Evolutionary conservation across 1,140 invertebrate genomes (phyloP).

Genomic region (Pemphigus obesinymphae): DNA sequence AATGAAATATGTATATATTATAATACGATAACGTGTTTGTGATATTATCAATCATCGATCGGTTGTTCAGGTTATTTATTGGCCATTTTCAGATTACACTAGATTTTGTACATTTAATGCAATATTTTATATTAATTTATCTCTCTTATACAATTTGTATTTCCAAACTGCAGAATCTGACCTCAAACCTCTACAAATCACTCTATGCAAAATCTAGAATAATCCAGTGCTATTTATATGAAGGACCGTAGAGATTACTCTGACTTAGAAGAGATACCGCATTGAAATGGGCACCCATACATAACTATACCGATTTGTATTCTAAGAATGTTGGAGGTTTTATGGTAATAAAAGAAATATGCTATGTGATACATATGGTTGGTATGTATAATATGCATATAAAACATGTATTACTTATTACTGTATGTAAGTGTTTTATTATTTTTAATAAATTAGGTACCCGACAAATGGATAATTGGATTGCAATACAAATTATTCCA

Average conservation of each 20-base stretch:
- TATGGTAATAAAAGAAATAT: background rate
- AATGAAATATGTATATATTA: no score
- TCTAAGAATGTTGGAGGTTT: background rate
- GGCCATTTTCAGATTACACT: no score
- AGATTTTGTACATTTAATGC: no score
- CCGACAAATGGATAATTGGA: no score
- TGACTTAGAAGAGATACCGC: constrained; percentile 1
- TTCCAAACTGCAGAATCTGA: background rate
- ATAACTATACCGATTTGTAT: constrained; percentile 3
- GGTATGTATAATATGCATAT: no score
- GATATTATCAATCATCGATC: no score
- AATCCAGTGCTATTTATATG: constrained; percentile 18
- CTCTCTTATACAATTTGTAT: background rate
- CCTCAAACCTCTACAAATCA: constrained; percentile 8
- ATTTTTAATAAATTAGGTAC: no score
- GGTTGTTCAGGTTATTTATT: background rate
- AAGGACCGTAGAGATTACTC: background rate
- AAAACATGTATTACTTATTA: no score
- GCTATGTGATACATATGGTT: background rate
- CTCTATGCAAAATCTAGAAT: background rate
- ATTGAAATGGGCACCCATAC: background rate
- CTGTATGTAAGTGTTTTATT: no score
- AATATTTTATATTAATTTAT: background rate
- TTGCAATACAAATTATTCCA: no score
- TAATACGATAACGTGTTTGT: no score